A percentile compares a stretch with the other conserved stretches of the same genome.
Evolutionary conservation across 2,113 vertebrate species (phyloP).

Genomic region (Gallinago media): DNA sequence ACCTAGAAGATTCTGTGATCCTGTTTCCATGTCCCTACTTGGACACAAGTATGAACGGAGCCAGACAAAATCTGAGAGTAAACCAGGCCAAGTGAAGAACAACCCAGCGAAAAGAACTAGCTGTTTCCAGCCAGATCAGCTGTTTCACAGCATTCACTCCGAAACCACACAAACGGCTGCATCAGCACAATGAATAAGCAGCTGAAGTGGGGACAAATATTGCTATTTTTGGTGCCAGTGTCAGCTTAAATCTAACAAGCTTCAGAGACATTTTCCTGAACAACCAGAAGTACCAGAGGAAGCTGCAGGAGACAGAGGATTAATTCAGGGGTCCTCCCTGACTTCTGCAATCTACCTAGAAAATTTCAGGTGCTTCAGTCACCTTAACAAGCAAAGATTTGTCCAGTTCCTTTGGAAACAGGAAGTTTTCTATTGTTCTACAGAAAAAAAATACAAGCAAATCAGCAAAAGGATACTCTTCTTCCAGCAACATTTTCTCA

Average conservation of each 20-base stretch:
- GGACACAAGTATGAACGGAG: not conserved
- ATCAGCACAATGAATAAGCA: not conserved
- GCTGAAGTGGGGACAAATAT: not conserved
- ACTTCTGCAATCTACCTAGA: not conserved
- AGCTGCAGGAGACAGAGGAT: not conserved
- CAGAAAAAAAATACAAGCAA: not conserved
- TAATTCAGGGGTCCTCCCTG: not conserved
- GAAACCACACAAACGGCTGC: not conserved
- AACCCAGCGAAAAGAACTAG: not conserved
- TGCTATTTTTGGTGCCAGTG: not conserved
- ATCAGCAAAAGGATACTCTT: conserved; percentile 90
- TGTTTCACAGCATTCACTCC: not conserved
- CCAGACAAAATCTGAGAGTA: not conserved
- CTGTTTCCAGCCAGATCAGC: not conserved
- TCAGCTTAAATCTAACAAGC: not conserved
- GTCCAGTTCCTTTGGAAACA: not conserved
- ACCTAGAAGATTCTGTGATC: too few species aligned
- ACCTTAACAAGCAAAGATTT: not conserved
- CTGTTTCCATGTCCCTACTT: not conserved
- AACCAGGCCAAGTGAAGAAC: not conserved
- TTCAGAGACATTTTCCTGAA: not conserved
- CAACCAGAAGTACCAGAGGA: not conserved
- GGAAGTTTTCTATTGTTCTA: not conserved
- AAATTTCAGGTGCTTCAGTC: not conserved
- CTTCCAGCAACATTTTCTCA: conserved; percentile 95